A percentile compares a stretch with the other conserved stretches of the same genome.
Evolutionary conservation across 1,140 invertebrate genomes (phyloP).

Genomic region (Gonatopus flavifemur): DNA sequence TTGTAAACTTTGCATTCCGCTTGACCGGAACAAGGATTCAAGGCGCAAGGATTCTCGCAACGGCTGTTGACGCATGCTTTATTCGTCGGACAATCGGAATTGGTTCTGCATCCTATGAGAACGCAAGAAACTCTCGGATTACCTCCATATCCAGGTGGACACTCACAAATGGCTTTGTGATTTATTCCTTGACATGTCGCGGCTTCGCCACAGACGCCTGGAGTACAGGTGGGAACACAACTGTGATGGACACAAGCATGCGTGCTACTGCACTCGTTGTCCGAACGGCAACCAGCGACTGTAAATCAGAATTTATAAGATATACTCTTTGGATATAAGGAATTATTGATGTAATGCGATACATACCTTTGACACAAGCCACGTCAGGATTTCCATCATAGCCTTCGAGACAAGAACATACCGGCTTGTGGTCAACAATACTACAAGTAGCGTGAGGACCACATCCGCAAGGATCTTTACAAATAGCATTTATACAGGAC

Average conservation of each 20-base stretch:
- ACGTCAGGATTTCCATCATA: slow-evolving; percentile 81
- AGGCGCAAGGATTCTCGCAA: slow-evolving; percentile 75
- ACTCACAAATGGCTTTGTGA: slow-evolving; percentile 80
- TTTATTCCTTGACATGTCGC: slow-evolving; percentile 76
- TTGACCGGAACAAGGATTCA: slow-evolving; percentile 68
- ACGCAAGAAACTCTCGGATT: slow-evolving; percentile 77
- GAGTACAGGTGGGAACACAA: slow-evolving; percentile 76
- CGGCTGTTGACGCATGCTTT: slow-evolving; percentile 78
- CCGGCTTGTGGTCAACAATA: slow-evolving; percentile 79
- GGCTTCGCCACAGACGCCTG: slow-evolving; percentile 67
- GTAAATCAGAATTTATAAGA: slow-evolving; percentile 17
- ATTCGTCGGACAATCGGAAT: slow-evolving; percentile 73
- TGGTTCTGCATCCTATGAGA: slow-evolving; percentile 74
- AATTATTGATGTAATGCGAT: neutral
- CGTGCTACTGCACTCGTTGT: slow-evolving; percentile 74
- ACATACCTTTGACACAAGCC: slow-evolving; percentile 66
- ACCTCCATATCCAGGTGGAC: slow-evolving; percentile 76
- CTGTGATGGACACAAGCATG: slow-evolving; percentile 76
- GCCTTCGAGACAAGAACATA: slow-evolving; percentile 78
- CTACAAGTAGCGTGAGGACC: slow-evolving; percentile 78
- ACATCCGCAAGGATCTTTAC: slow-evolving; percentile 79
- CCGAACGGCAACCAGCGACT: slow-evolving; percentile 69
- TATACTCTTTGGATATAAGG: neutral
- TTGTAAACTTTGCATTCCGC: slow-evolving; percentile 76
- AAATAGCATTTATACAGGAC: slow-evolving; percentile 78